Evolutionary conservation across 1,140 invertebrate species (phyloP).

Genomic region (Grapholita molesta): DNA sequence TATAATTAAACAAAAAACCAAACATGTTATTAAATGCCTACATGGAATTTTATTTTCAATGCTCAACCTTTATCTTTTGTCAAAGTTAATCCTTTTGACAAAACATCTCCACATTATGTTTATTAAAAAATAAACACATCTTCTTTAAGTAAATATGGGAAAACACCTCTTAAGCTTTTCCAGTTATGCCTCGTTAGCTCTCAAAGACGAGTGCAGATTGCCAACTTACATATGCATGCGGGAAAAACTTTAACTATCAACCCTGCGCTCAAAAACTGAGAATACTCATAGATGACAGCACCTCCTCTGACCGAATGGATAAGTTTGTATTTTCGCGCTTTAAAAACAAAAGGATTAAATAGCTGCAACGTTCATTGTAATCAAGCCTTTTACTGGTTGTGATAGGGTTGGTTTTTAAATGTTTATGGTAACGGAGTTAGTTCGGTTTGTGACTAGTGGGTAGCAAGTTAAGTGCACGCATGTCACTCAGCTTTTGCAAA

Average conservation of each 20-base stretch:
- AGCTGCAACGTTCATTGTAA: too few species aligned
- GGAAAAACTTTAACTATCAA: neutral
- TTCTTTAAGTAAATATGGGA: neutral
- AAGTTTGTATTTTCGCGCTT: neutral
- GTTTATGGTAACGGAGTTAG: neutral
- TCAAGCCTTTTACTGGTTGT: neutral
- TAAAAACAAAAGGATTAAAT: neutral
- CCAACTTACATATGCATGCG: neutral
- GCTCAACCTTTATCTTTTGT: neutral
- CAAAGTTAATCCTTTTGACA: neutral
- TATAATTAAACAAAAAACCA: too few species aligned
- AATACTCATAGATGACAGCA: neutral
- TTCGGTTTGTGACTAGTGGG: neutral
- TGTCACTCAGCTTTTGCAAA: neutral
- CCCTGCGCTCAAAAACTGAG: neutral
- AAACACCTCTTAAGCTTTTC: conserved; percentile 9
- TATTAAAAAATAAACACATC: neutral
- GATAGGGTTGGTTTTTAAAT: neutral
- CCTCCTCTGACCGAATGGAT: neutral
- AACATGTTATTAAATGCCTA: too few species aligned
- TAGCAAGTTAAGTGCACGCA: neutral
- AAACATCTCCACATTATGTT: neutral
- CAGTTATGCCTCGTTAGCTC: conserved; percentile 1
- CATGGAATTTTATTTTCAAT: neutral
- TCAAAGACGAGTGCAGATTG: neutral